Evolutionary conservation across 1,140 invertebrate genomes (phyloP).

Genomic region (Orussus abietinus): DNA sequence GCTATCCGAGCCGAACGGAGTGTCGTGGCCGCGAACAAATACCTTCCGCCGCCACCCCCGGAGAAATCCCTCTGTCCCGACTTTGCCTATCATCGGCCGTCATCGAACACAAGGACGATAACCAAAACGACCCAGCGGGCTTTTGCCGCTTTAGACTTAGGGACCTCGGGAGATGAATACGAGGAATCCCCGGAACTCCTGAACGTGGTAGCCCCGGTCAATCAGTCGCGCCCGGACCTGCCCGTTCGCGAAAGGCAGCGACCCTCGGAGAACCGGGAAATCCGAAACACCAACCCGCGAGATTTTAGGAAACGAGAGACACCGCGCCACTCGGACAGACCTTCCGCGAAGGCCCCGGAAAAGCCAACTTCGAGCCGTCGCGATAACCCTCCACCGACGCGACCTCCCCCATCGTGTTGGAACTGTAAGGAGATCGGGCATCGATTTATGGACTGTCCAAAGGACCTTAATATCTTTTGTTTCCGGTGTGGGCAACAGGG

Average conservation of each 20-base stretch:
- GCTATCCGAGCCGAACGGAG: not conserved
- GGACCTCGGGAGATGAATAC: not conserved
- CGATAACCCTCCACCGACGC: too few relatives aligned
- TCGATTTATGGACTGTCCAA: not conserved
- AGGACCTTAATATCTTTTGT: not conserved
- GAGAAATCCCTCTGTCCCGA: slow-evolving; percentile 5
- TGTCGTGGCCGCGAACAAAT: not conserved
- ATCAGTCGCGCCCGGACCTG: not conserved
- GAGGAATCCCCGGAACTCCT: not conserved
- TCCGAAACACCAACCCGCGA: not conserved
- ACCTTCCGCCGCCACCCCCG: slow-evolving; percentile 3
- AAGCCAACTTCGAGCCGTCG: not conserved
- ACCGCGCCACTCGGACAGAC: too few relatives aligned
- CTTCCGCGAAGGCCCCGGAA: not conserved
- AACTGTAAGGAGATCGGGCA: not conserved
- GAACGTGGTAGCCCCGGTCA: not conserved
- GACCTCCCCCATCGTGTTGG: not conserved
- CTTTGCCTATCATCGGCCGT: slow-evolving; percentile 1
- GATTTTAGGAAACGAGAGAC: slow-evolving; percentile 3
- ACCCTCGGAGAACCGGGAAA: not conserved
- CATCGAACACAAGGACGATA: not conserved
- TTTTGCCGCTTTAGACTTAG: too few relatives aligned
- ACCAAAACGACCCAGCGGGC: not conserved
- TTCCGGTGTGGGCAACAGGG: not conserved
- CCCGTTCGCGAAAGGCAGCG: not conserved